These are phyloP conservation scores for Scaptomyza hsui DNA, from an alignment of 1,140 invertebrate genomes.

Conservation along the genomic window DNA sequence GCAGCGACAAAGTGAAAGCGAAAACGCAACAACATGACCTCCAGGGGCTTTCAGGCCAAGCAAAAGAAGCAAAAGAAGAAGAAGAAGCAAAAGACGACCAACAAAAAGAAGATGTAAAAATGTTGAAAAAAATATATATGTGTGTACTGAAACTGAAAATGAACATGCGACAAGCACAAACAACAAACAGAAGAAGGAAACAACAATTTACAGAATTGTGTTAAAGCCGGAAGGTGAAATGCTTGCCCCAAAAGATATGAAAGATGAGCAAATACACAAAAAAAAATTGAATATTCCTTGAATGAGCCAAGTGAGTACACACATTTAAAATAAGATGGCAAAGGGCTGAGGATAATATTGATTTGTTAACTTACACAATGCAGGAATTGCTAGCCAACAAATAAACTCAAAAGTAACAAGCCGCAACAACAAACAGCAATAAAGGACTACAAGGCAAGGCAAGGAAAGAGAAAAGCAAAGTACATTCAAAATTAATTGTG, in stretches of 20 bases:
- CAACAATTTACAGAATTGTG: background rate
- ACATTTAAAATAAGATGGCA: too few species aligned
- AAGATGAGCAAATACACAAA: background rate
- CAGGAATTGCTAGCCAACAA: background rate
- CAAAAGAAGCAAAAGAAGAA: background rate
- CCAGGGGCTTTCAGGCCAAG: constrained; percentile 31
- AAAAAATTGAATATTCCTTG: too few species aligned
- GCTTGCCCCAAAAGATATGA: background rate
- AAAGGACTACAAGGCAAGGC: background rate
- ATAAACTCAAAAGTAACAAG: constrained; percentile 2
- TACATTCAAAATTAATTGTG: constrained; percentile 43
- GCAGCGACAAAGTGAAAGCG: constrained; percentile 69
- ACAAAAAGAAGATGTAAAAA: constrained; percentile 9
- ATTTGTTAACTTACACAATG: too few species aligned
- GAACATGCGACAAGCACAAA: constrained; percentile 61
- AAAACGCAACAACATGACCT: constrained; percentile 48
- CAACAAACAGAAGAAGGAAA: constrained; percentile 13
- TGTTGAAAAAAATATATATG: constrained; percentile 37
- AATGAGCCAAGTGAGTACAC: too few species aligned
- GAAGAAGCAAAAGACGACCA: background rate
- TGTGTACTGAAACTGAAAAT: constrained; percentile 57
- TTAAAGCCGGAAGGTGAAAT: constrained; percentile 7
- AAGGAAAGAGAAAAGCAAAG: constrained; percentile 3
- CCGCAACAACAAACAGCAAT: background rate
- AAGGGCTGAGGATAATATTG: too few species aligned